phyloP scores from a whole-genome alignment of 2,888 invertebrate genomes.

The Poecilobothrus nobilitatus region DNA sequence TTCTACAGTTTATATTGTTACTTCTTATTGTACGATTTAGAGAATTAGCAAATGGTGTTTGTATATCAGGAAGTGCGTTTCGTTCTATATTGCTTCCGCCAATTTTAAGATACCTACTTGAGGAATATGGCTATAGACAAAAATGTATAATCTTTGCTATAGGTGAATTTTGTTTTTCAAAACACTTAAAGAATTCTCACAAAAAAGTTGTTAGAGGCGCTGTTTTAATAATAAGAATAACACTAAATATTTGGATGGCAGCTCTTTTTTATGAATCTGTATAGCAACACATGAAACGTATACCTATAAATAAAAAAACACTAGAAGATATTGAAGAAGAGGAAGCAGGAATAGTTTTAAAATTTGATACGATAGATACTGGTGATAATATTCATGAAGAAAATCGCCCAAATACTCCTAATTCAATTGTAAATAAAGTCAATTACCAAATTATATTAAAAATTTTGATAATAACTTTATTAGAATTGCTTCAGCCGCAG shows the following conservation, averaged over 20 bases:
- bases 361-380: slow-evolving; percentile 31
- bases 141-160: no score
- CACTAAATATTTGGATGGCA: slow-evolving; percentile 75
- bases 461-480: slow-evolving; percentile 44
- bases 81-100: slow-evolving; percentile 81
- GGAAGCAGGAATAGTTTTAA: slow-evolving; percentile 40
- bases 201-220: slow-evolving; percentile 54
- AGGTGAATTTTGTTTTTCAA: slow-evolving; percentile 47
- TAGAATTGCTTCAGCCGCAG: slow-evolving; percentile 63
- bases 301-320: slow-evolving; percentile 42
- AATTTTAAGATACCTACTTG: slow-evolving; percentile 59
- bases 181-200: neutral
- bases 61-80: slow-evolving; percentile 80
- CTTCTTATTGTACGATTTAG: slow-evolving; percentile 71
- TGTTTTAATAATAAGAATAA: slow-evolving; percentile 67
- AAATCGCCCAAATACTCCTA: slow-evolving; percentile 17
- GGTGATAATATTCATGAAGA: slow-evolving; percentile 14
- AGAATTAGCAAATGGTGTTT: slow-evolving; percentile 78
- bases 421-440: slow-evolving; percentile 22
- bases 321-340: slow-evolving; percentile 40
- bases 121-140: no score
- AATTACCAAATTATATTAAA: slow-evolving; percentile 27
- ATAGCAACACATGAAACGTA: slow-evolving; percentile 66
- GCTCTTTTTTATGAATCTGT: slow-evolving; percentile 79
- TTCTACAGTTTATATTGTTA: slow-evolving; percentile 82